Evolutionary conservation across 2,113 vertebrate species (phyloP), one percentile per base, ranked within the genome.

Genomic region (Cairina moschata): DNA sequence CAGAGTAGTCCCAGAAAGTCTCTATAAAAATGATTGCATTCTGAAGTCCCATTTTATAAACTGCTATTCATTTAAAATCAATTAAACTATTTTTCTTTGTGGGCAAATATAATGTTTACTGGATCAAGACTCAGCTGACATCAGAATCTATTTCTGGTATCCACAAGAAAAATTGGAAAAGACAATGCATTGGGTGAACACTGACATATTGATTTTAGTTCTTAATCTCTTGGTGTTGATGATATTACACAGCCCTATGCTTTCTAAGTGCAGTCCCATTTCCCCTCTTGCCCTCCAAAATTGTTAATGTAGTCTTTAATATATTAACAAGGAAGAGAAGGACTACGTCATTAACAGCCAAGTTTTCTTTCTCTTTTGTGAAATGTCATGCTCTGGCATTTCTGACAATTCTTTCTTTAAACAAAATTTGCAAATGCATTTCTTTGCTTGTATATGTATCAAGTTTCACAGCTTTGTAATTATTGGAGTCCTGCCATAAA

Each of bases 331-430:
- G 68, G 54, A 86, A 84, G n/a, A 93, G 29, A 82, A 97, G 71
- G 23, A 91, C 67, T 79, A 52, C 67, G 80, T 95, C 77, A 58
- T 95, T 94, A 84, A 91, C 90, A 95, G 36, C 82, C 91, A 74
- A 88, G 65, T 59, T 74, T 81, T 91, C 58, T 82, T 94, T 86
- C 78, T 73, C 71, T 93, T 92, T 86, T 50, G 42, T 91, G 94
- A 96, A 90, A 86, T 76, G 50, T 66, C 60, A 75, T 73, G 15
- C 38, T 96, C 85, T 97, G 92, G 85, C 67, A 92, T 97, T 96
- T 97, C 71, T 93, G 71, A 94, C 75, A 91, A 96, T 86, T 91
- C 40, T 83, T 44, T 94, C 82, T 94, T 96, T 79, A 96, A 97
- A 81, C 55, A 74, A 91, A 73, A 62, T 80, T 94, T 93, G 31